phyloP scores from a whole-genome alignment of 2,797 vertebrate genomes.

The Bradypodion ventrale region DNA sequence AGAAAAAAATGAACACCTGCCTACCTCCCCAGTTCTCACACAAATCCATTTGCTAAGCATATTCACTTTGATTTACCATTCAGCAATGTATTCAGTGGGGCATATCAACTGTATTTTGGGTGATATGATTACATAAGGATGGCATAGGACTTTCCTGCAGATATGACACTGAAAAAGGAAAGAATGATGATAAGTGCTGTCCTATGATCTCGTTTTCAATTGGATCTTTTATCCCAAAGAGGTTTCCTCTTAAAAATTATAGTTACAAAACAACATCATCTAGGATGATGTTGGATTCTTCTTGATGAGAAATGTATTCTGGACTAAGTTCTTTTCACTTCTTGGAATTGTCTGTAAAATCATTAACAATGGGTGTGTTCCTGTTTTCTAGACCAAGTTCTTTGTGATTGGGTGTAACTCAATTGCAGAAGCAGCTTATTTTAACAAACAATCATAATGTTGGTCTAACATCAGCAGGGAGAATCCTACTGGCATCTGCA shows the following conservation, averaged over 20 bases:
- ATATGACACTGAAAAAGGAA: no score
- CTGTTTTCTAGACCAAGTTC: slow-evolving; percentile 28
- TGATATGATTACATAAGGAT: not conserved
- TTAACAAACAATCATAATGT: slow-evolving; percentile 41
- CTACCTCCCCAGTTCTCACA: not conserved
- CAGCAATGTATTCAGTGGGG: not conserved
- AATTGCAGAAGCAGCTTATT: slow-evolving; percentile 56
- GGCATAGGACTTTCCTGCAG: no score
- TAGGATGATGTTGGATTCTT: not conserved
- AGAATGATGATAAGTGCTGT: no score
- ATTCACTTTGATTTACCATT: no score
- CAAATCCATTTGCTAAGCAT: not conserved
- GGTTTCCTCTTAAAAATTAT: not conserved
- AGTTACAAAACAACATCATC: not conserved
- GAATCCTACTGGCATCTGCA: no score
- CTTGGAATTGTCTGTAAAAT: slow-evolving; percentile 31
- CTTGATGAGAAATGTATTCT: slow-evolving; percentile 3
- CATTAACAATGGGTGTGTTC: slow-evolving; percentile 30
- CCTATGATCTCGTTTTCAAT: not conserved
- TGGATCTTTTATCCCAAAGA: not conserved
- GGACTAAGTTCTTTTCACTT: slow-evolving; percentile 18
- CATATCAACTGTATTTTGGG: not conserved
- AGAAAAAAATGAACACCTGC: not conserved
- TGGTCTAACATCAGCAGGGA: no score
- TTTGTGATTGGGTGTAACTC: slow-evolving; percentile 49